Evolutionary conservation across 2,113 vertebrate species (phyloP).

Genomic region (Zosterops hypoxanthus): DNA sequence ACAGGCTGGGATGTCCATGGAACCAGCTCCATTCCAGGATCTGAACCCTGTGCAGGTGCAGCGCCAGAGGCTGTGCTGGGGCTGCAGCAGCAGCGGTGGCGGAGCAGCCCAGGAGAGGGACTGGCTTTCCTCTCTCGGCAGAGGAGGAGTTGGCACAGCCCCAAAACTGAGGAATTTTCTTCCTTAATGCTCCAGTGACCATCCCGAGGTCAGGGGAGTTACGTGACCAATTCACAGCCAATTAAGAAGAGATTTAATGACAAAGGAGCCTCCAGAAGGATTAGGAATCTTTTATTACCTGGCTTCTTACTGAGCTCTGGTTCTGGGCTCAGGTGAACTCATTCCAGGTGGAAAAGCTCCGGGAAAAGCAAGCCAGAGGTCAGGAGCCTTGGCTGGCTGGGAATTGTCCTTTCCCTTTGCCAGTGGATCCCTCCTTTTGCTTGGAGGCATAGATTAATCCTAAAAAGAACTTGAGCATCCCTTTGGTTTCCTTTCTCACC

Average conservation of each 20-base stretch:
- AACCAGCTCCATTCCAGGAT: background rate
- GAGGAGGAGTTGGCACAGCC: background rate
- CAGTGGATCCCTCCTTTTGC: background rate
- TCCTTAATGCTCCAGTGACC: background rate
- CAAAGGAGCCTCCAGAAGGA: background rate
- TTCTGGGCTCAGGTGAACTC: background rate
- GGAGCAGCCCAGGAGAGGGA: background rate
- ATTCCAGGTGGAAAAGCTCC: background rate
- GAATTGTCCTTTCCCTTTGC: background rate
- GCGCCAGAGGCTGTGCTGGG: background rate
- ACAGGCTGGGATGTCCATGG: no score
- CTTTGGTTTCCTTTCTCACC: background rate
- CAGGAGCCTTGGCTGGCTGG: background rate
- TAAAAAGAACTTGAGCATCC: background rate
- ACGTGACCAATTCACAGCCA: background rate
- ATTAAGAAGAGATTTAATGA: background rate
- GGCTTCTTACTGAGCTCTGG: background rate
- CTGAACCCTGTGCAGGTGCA: background rate
- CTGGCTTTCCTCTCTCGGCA: background rate
- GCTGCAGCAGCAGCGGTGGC: background rate
- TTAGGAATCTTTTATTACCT: background rate
- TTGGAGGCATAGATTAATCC: background rate
- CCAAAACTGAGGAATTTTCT: background rate
- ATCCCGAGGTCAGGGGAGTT: background rate
- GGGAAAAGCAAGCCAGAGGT: background rate